These are phyloP conservation scores for Asteroscopus sphinx DNA, from an alignment of 2,888 invertebrate genomes.

Conservation along the genomic window DNA sequence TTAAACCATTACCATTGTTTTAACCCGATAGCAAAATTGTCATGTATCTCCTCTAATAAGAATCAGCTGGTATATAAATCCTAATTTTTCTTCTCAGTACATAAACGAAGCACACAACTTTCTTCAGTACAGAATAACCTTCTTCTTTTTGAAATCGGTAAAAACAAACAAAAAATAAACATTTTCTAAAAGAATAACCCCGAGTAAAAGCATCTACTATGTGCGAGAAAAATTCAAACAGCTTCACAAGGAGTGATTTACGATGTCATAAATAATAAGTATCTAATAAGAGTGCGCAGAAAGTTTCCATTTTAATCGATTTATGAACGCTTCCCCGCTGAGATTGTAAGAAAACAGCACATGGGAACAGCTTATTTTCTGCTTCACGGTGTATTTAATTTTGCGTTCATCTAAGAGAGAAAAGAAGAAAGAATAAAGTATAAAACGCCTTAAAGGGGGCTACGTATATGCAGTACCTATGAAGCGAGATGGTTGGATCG, in stretches of 20 bases:
- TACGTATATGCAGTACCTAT: no score
- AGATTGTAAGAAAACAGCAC: slow-evolving; percentile 36
- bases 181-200: slow-evolving; percentile 23
- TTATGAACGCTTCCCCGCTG: slow-evolving; percentile 49
- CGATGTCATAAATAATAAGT: slow-evolving; percentile 65
- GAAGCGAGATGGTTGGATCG: no score
- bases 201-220: slow-evolving; percentile 24
- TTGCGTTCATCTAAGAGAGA: neutral
- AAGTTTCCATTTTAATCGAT: slow-evolving; percentile 60
- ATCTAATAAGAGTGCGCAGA: slow-evolving; percentile 59
- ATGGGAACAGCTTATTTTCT: slow-evolving; percentile 18
- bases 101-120: neutral
- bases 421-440: no score
- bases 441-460: no score
- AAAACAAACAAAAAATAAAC: slow-evolving; percentile 1
- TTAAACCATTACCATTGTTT: no score
- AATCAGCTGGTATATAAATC: neutral
- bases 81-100: no score
- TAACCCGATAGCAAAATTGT: no score
- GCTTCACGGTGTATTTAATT: slow-evolving; percentile 1
- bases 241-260: slow-evolving; percentile 59
- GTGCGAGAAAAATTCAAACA: slow-evolving; percentile 38
- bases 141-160: no score
- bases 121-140: slow-evolving; percentile 2
- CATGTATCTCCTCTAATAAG: neutral